A percentile compares a stretch with the other conserved stretches of the same genome.
Evolutionary conservation across 2,888 invertebrate species (phyloP).

Genomic region (Barypeithes pellucidus): DNA sequence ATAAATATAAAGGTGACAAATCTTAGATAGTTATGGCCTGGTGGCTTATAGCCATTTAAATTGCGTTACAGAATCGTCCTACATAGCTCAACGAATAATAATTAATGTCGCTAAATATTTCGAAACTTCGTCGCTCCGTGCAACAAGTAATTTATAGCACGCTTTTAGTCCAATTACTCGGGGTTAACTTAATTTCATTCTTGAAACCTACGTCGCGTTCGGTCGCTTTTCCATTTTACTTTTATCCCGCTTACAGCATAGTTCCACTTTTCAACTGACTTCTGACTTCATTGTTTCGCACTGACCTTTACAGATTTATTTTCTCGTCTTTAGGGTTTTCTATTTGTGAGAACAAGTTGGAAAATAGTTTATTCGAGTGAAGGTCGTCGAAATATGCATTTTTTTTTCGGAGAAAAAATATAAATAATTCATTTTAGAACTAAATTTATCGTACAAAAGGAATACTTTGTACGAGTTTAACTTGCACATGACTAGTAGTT

Average conservation of each 20-base stretch:
- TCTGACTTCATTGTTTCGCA: constrained; percentile 50
- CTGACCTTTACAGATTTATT: constrained; percentile 46
- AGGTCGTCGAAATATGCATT: neutral
- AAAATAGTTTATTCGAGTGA: neutral
- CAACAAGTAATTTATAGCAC: constrained; percentile 53
- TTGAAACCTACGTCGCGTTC: constrained; percentile 44
- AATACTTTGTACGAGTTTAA: too few species aligned
- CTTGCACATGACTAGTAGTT: too few species aligned
- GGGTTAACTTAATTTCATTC: constrained; percentile 52
- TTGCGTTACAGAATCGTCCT: too few species aligned
- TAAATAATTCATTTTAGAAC: too few species aligned
- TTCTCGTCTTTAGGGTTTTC: constrained; percentile 28
- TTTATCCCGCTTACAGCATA: constrained; percentile 47
- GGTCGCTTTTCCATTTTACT: constrained; percentile 48
- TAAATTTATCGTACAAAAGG: too few species aligned
- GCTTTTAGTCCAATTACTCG: constrained; percentile 50
- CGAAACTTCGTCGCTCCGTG: constrained; percentile 27
- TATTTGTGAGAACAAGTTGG: constrained; percentile 25
- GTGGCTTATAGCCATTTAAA: too few species aligned
- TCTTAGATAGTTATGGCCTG: too few species aligned
- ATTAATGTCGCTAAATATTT: constrained; percentile 42
- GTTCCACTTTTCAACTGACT: constrained; percentile 42
- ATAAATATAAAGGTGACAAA: too few species aligned
- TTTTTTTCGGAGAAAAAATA: neutral
- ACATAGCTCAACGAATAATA: neutral